Evolutionary conservation across 2,113 vertebrate species (phyloP).

Genomic region (Protobothrops mucrosquamatus): DNA sequence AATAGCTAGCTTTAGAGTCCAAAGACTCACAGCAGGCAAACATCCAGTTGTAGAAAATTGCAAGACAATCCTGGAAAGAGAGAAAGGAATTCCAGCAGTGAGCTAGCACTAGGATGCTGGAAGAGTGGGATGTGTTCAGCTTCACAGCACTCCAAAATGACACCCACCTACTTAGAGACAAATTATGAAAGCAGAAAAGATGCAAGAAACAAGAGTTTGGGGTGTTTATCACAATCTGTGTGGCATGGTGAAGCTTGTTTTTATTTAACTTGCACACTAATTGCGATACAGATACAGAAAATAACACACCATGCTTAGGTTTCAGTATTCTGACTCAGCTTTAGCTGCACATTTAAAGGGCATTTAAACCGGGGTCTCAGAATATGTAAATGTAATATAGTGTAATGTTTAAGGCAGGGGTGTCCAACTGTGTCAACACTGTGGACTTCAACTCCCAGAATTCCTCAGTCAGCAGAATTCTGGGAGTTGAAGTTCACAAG

Average conservation of each 20-base stretch:
- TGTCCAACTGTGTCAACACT: no score
- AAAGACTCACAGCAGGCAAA: not conserved
- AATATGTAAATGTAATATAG: not conserved
- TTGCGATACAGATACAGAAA: not conserved
- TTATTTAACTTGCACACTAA: not conserved
- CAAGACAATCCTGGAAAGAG: not conserved
- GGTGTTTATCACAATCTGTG: not conserved
- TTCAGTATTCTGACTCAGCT: not conserved
- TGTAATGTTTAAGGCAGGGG: not conserved
- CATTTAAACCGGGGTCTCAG: not conserved
- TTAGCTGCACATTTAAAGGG: not conserved
- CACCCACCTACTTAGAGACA: not conserved
- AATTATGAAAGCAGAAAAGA: not conserved
- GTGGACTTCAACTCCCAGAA: no score
- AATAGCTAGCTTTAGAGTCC: not conserved
- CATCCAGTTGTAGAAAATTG: not conserved
- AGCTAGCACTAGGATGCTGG: not conserved
- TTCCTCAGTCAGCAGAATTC: no score
- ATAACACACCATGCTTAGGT: not conserved
- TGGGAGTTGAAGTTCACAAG: no score
- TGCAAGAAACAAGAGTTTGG: not conserved
- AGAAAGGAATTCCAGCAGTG: not conserved
- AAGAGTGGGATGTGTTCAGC: not conserved
- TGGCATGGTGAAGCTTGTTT: not conserved
- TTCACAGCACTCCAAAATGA: not conserved